phyloP scores from a whole-genome alignment of 2,888 invertebrate species.

The Zhuqinia jingwanae region DNA sequence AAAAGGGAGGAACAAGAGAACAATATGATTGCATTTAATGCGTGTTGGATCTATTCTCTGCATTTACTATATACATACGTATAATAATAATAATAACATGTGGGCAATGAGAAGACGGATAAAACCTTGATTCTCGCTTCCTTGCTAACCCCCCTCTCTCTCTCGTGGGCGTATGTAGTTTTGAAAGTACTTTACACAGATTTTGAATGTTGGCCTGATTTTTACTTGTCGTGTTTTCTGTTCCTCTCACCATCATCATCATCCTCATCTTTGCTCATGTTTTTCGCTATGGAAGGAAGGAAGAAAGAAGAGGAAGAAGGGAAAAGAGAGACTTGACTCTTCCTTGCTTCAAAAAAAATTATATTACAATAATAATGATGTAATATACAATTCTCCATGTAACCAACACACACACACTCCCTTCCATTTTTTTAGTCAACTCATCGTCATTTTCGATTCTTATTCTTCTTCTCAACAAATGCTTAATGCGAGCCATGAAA shows the following conservation, averaged over 20 bases:
- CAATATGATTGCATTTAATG: neutral
- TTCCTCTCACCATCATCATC: no score
- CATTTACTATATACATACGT: neutral
- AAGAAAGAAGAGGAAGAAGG: neutral
- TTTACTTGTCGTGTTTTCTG: neutral
- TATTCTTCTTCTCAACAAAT: no score
- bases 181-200: constrained; percentile 58
- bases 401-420: no score
- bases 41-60: constrained; percentile 6
- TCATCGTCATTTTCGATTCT: constrained; percentile 27
- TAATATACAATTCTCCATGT: no score
- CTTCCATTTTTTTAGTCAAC: constrained; percentile 11
- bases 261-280: neutral
- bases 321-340: neutral
- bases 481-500: constrained; percentile 31
- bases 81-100: constrained; percentile 22
- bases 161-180: constrained; percentile 69
- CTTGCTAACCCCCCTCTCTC: constrained; percentile 16
- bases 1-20: neutral
- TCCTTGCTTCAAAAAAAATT: constrained; percentile 7
- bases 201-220: constrained; percentile 48
- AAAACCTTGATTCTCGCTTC: constrained; percentile 32
- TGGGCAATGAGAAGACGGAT: constrained; percentile 32
- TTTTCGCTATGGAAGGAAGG: neutral
- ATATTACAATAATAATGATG: no score